phyloP scores from a whole-genome alignment of 2,113 vertebrate species.

The Nannobrachium achirus region DNA sequence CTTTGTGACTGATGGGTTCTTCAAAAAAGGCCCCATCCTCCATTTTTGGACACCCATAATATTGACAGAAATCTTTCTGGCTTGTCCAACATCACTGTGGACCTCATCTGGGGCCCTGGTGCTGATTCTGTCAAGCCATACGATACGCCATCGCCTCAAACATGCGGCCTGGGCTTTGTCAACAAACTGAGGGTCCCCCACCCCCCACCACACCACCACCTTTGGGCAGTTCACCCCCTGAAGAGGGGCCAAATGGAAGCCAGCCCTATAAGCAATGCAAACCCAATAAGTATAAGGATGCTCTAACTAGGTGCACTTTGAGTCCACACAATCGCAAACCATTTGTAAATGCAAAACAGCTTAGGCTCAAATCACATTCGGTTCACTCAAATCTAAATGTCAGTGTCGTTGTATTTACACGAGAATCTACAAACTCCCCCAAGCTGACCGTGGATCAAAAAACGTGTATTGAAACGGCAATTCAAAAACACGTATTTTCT shows the following conservation, averaged over 20 bases:
- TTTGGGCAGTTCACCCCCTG: slow-evolving; percentile 35
- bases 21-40: slow-evolving; percentile 18
- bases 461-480: too few species aligned
- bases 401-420: too few species aligned
- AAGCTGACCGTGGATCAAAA: too few species aligned
- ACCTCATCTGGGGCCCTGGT: slow-evolving; percentile 32
- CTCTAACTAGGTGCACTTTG: neutral
- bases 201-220: neutral
- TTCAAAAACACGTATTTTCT: too few species aligned
- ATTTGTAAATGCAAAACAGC: neutral
- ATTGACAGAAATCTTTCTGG: slow-evolving; percentile 38
- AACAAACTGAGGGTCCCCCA: slow-evolving; percentile 44
- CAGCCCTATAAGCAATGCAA: slow-evolving; percentile 12
- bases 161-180: slow-evolving; percentile 59
- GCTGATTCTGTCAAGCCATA: slow-evolving; percentile 57
- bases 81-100: slow-evolving; percentile 26
- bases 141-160: slow-evolving; percentile 45
- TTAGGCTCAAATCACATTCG: too few species aligned
- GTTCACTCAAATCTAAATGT: too few species aligned
- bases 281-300: slow-evolving; percentile 16
- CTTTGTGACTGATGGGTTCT: slow-evolving; percentile 47
- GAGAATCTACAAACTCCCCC: too few species aligned
- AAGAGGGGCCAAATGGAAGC: slow-evolving; percentile 6
- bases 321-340: neutral
- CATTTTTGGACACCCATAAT: slow-evolving; percentile 8